Base-by-base conservation (phyloP, 2,113 vertebrate genomes). In the Cyprinus carpio region DNA sequence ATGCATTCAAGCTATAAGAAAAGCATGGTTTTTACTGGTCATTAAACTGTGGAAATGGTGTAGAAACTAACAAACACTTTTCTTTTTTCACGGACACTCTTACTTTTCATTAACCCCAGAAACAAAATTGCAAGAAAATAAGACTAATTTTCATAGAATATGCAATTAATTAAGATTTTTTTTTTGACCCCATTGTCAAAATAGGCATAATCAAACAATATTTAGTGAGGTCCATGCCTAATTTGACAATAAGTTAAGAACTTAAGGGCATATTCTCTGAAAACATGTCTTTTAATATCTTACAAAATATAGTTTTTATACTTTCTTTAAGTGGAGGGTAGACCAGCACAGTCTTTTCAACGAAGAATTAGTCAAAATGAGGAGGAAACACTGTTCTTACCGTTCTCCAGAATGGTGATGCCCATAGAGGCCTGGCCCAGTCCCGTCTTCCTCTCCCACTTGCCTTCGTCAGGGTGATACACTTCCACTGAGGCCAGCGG, bases 341-440 rank as follows among this genome's bases (percentile, higher is more conserved):
- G 29, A 34, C 65, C 9, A 34, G 29, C 18, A 8, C 3, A 18
- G 8, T 18, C 64, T 29, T 31, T 31, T 34, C 29, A 82, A 80
- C 12, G 67, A 56, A 85, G 8, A 71, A 43, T 43, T 43, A 43
- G 40, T 40, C 40, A 40, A 40, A 40, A 10, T 43, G 9, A 10
- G 40, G 10, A 51, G 20, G 34, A 72, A 67, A 8, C 25, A 15
- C 4, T 27, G 75, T 34, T 87, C 96, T 93, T 95, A 99, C 98
- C 98, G 97, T 94, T 97, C 92, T 97, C 96, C 86, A 97, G 87
- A 0, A 95, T 93, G 0, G 96, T 96, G 91, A 98, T 94, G 34
- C 98, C 98, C 98, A 99, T 99, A 82, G 97, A 97, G 0, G 97
- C 94, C 92, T 98, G 97, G 11, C 96, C 94, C 89, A 99, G 93